Percentiles rank a stretch among this genome's conserved stretches.
Conservation (phyloP, 2,888 invertebrate genomes). For the Diadromus collaris region DNA sequence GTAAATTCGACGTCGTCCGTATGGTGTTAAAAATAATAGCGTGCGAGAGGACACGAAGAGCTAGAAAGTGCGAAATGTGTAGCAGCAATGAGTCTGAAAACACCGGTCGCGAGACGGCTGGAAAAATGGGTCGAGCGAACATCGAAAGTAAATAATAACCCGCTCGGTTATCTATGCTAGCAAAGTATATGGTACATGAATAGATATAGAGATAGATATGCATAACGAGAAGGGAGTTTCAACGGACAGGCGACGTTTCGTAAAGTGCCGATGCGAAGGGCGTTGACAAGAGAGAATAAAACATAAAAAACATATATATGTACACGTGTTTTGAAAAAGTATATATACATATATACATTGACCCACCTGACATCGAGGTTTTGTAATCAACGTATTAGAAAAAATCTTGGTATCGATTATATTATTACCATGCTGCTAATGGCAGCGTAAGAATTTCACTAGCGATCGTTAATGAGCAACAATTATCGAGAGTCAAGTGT, state of each 20-base stretch:
- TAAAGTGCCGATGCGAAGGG: conserved; percentile 22
- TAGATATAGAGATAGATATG: neutral
- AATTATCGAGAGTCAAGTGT: conserved; percentile 36
- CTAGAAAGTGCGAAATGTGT: conserved; percentile 60
- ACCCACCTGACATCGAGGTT: conserved; percentile 11
- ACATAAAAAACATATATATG: neutral
- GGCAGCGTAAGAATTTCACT: conserved; percentile 42
- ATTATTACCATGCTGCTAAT: neutral
- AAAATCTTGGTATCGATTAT: neutral
- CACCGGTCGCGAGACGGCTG: conserved; percentile 26
- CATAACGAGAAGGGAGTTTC: neutral
- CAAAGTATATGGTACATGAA: conserved; percentile 17
- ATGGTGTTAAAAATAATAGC: neutral
- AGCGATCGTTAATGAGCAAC: neutral
- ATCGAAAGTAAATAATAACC: conserved; percentile 71
- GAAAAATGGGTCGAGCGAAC: conserved; percentile 69
- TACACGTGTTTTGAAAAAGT: neutral
- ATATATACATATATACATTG: conserved; percentile 22
- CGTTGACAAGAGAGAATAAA: conserved; percentile 40
- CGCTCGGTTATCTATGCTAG: conserved; percentile 16
- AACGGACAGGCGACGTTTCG: neutral
- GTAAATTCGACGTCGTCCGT: neutral
- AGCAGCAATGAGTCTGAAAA: conserved; percentile 39
- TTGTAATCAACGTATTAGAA: conserved; percentile 18
- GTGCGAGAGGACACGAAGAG: conserved; percentile 11